phyloP scores from a whole-genome alignment of 2,113 vertebrate species.

The Cromileptes altivelis region DNA sequence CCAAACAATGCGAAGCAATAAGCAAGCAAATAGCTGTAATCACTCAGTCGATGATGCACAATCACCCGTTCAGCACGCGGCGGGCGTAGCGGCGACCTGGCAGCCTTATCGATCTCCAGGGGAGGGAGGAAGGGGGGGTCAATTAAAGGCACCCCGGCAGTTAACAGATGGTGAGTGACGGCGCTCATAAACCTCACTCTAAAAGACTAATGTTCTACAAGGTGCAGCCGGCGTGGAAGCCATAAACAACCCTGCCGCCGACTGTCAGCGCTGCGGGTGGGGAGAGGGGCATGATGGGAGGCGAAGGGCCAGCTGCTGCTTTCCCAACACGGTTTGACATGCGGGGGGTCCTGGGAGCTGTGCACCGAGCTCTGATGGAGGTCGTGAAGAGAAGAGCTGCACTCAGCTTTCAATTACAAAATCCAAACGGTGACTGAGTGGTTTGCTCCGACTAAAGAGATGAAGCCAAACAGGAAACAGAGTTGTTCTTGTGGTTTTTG shows the following conservation, averaged over 20 bases:
- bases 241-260: constrained; percentile 49
- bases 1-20: constrained; percentile 59
- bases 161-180: constrained; percentile 71
- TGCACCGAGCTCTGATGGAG: constrained; percentile 37
- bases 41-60: constrained; percentile 68
- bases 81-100: constrained; percentile 45
- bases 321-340: constrained; percentile 4
- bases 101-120: constrained; percentile 63
- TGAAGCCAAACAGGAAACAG: neutral
- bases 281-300: constrained; percentile 30
- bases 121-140: neutral
- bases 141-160: constrained; percentile 58
- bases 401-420: constrained; percentile 41
- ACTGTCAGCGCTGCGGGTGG: constrained; percentile 45
- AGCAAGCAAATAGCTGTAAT: constrained; percentile 65
- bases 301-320: constrained; percentile 43
- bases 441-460: neutral
- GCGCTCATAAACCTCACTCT: constrained; percentile 61
- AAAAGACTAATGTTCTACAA: constrained; percentile 74
- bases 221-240: constrained; percentile 35
- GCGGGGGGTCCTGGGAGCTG: constrained; percentile 28
- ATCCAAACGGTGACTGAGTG: constrained; percentile 10
- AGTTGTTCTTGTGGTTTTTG: too few relatives aligned
- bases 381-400: constrained; percentile 28
- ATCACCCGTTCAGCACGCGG: constrained; percentile 50